Evolutionary conservation across 2,113 vertebrate species (phyloP).

Genomic region (Pleuronectes platessa): DNA sequence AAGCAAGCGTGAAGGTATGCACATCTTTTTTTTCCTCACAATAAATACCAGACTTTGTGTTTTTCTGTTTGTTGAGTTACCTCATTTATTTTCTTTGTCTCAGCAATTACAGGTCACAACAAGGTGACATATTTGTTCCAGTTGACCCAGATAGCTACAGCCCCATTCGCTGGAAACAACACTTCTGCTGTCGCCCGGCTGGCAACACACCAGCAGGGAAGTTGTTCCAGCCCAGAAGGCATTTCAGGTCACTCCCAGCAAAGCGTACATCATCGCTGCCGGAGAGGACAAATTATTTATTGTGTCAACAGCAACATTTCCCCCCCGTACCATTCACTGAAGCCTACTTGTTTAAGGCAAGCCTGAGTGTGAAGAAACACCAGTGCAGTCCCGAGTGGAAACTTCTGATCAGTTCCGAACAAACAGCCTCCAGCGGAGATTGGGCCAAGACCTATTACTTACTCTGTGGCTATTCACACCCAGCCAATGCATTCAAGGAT

Average conservation of each 20-base stretch:
- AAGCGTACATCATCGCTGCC: slow-evolving; percentile 16
- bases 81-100: not conserved
- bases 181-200: slow-evolving; percentile 32
- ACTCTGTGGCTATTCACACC: slow-evolving; percentile 53
- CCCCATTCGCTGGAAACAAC: slow-evolving; percentile 40
- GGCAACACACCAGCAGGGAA: slow-evolving; percentile 26
- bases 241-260: slow-evolving; percentile 40
- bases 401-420: slow-evolving; percentile 41
- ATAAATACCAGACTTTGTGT: slow-evolving; percentile 31
- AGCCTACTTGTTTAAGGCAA: not conserved
- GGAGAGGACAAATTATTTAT: slow-evolving; percentile 62
- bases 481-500: slow-evolving; percentile 54
- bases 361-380: slow-evolving; percentile 20
- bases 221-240: slow-evolving; percentile 23
- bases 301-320: slow-evolving; percentile 49
- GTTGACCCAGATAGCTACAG: slow-evolving; percentile 40
- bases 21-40: slow-evolving; percentile 14
- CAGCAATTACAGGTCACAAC: slow-evolving; percentile 47
- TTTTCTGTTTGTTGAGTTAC: slow-evolving; percentile 9
- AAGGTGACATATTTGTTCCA: slow-evolving; percentile 48
- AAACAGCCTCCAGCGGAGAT: slow-evolving; percentile 45
- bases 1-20: slow-evolving; percentile 41
- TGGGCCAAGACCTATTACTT: slow-evolving; percentile 53
- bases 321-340: slow-evolving; percentile 20
- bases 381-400: slow-evolving; percentile 11